Evolutionary conservation across 2,113 vertebrate genomes (phyloP).

Genomic region (Coreoperca whiteheadi): DNA sequence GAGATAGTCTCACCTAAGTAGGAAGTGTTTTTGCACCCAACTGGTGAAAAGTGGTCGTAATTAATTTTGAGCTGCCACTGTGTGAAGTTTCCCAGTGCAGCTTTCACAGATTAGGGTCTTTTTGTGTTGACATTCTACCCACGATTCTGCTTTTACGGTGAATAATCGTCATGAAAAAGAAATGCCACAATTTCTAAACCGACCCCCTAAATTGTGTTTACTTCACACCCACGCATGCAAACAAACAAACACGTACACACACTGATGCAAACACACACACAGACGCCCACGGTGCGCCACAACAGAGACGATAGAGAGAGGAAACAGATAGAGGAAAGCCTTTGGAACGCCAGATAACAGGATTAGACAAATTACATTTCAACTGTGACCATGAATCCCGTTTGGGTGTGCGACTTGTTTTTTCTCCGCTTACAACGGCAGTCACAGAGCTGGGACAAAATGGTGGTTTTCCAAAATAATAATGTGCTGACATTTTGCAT

Average conservation of each 20-base stretch:
- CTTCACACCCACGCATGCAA: constrained; percentile 13
- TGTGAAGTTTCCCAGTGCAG: constrained; percentile 14
- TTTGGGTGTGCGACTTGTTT: constrained; percentile 60
- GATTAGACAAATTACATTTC: constrained; percentile 80
- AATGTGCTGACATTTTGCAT: constrained; percentile 4
- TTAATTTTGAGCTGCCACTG: background rate
- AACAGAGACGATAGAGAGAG: constrained; percentile 33
- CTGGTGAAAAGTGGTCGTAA: background rate
- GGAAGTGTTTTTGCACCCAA: background rate
- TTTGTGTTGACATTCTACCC: constrained; percentile 16
- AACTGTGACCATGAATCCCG: constrained; percentile 71
- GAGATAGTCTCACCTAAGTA: background rate
- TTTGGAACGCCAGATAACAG: constrained; percentile 71
- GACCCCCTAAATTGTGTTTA: constrained; percentile 16
- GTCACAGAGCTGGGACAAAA: constrained; percentile 26
- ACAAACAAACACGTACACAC: constrained; percentile 4
- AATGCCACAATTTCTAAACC: constrained; percentile 17
- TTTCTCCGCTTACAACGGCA: constrained; percentile 35
- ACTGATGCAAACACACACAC: constrained; percentile 25
- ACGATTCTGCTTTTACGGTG: background rate
- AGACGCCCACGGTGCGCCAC: constrained; percentile 29
- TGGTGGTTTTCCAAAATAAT: constrained; percentile 43
- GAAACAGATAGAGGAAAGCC: constrained; percentile 63
- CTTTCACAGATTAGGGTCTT: constrained; percentile 2
- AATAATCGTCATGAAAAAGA: constrained; percentile 35